Base-by-base conservation (phyloP, 2,888 invertebrate species). In the Drosophila birchii region DNA sequence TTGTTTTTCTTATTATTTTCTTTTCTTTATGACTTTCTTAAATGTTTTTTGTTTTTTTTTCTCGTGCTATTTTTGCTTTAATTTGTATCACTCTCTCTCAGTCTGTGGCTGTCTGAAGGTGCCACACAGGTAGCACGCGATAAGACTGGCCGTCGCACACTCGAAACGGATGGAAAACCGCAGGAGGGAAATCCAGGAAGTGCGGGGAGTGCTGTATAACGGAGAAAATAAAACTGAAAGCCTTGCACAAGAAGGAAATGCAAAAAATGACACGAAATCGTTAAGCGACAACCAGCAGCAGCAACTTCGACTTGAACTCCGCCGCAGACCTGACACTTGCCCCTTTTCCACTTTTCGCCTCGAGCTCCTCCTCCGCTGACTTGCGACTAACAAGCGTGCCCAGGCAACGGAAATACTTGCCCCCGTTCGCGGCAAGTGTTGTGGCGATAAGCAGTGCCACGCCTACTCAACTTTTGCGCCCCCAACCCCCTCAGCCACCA, bases 241-340 rank as follows among this genome's bases (percentile, higher is more conserved):
- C 79, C 75, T 71, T 73, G 80, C 83, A 80, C 79, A 47, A 66
- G 64, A 86, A 83, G 80, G 81, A 88, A 86, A 88, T 85, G 88
- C 85, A 88, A 88, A 86, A 79, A 80, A 79, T 85, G 86, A 86
- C 88, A 89, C 82, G 89, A 81, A 88, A 90, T 79, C 88, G 86
- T 84, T 89, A 86, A 82, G 88, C 73, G 66, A 73, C 61, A 84
- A 78, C 66, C 73, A 34, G 56, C 59, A 72, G 56, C 59, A 72
- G 32, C 34, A 34, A 60, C 79, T 75, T 55, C 39, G 63, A 73
- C 55, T 76, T 47, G 29, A 58, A 41, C 74, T 55, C 63, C 55
- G 34, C 55, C 39, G 23, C 54, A 62, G 60, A 63, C 61, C 62
- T 56, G 71, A 51, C 53, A 60, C 61, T 62, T 60, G 58, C 45